Base-by-base conservation (phyloP, 1,140 invertebrate genomes). In the Brachionus koreanus region DNA sequence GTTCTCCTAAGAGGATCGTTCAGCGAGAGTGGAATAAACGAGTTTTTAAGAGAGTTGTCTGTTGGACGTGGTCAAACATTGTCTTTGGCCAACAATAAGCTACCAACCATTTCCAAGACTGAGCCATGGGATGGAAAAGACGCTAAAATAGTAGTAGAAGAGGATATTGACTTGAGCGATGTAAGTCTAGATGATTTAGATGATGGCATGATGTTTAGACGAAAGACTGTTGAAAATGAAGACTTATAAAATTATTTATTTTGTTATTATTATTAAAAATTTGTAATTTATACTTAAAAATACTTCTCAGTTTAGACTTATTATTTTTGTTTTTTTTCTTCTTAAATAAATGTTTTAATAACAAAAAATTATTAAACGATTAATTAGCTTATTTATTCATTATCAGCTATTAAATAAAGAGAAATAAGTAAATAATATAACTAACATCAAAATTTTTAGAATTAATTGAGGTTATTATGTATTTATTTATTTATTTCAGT, bases 1-100 rank as follows among this genome's bases (percentile, higher is more conserved):
- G 95, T 96, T 0, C 90, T 95, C 2, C 89, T 99, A 0, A 92
- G 94, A 85, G 97, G 97, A 63, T 94, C 96, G 25, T 99, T 98
- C 89, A 96, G 94, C 5, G 91, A 93, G 84, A 93, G 93, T 82
- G 98, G 98, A 83, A 97, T 99, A 86, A 93, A 93, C 85, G 95
- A 97, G 88, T 98, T 98, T 89, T 89, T 97, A 9, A 92, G 92
- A 92, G 92, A 87, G 85, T 67, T 83, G 33, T 75, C 69, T 23
- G 52, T 65, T 39, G 82, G 82, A 35, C 69, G 82, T 69, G 65
- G 65, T n/a, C 39, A 39, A 25, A 72, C 82, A 4, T 33, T 19
- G 13, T 49, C 43, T 25, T 72, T 82, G 23, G 19, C 46, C 5
- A 69, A 74, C 13, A 61, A 61, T 10, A 82, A 82, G 42, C n/a